These are phyloP conservation scores for Drosophila merina DNA, from an alignment of 2,888 invertebrate species.

Conservation along the genomic window DNA sequence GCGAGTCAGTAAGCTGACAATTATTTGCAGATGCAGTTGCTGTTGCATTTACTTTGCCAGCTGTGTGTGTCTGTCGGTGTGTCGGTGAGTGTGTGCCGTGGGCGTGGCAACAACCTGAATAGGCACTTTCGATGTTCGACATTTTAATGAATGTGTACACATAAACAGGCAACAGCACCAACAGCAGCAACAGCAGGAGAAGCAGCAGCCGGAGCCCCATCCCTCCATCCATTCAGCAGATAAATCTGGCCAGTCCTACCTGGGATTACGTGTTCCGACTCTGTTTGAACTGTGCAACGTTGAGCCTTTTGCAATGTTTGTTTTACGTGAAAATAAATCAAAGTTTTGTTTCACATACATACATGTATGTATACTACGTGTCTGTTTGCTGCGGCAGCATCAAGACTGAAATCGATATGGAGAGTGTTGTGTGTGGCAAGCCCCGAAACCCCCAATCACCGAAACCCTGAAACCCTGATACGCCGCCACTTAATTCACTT, in stretches of 20 bases:
- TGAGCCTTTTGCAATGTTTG: slow-evolving; percentile 65
- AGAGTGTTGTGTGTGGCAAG: slow-evolving; percentile 17
- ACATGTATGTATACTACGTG: slow-evolving; percentile 2
- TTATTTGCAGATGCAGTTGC: slow-evolving; percentile 77
- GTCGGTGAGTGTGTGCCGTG: slow-evolving; percentile 47
- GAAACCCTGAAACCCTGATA: not conserved
- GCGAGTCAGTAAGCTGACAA: slow-evolving; percentile 78
- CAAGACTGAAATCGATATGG: slow-evolving; percentile 24
- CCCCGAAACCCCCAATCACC: not conserved
- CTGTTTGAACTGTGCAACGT: slow-evolving; percentile 35
- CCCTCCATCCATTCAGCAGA: not conserved
- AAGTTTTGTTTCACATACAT: slow-evolving; percentile 54
- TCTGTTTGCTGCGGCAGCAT: slow-evolving; percentile 13
- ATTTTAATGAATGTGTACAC: slow-evolving; percentile 79
- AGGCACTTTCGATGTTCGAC: slow-evolving; percentile 80
- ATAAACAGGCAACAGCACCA: slow-evolving; percentile 60
- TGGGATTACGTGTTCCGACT: slow-evolving; percentile 54
- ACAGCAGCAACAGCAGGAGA: too few relatives aligned
- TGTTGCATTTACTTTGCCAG: slow-evolving; percentile 26
- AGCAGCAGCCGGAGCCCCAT: not conserved
- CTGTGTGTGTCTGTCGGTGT: not conserved
- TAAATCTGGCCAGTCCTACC: slow-evolving; percentile 35
- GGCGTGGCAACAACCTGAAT: slow-evolving; percentile 77
- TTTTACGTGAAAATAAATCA: slow-evolving; percentile 75
- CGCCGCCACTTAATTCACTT: slow-evolving; percentile 31